phyloP scores from a whole-genome alignment of 2,888 invertebrate genomes.

The Nephrotoma flavescens region DNA sequence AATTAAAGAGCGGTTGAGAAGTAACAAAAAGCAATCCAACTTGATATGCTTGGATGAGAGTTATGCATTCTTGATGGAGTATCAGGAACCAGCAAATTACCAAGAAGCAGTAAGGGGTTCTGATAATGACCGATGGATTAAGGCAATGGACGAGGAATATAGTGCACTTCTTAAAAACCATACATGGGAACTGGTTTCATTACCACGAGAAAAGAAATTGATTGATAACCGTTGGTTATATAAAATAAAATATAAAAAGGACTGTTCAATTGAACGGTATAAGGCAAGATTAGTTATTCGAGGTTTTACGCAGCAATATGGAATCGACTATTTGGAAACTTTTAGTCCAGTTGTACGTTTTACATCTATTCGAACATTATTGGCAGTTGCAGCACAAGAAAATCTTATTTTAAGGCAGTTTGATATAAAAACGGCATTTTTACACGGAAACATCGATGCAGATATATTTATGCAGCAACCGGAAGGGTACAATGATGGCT shows the following conservation, averaged over 20 bases:
- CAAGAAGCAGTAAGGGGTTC: neutral
- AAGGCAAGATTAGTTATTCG: conserved; percentile 13
- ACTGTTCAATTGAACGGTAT: conserved; percentile 6
- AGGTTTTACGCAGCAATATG: conserved; percentile 14
- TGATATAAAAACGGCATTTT: conserved; percentile 12
- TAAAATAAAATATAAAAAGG: conserved; percentile 5
- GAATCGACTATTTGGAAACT: conserved; percentile 15
- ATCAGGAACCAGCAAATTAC: neutral
- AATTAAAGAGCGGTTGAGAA: neutral
- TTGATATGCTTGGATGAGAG: neutral
- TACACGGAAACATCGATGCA: conserved; percentile 9
- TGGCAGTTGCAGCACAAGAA: conserved; percentile 9
- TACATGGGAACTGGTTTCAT: neutral
- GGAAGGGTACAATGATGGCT: conserved; percentile 6
- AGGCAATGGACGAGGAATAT: neutral
- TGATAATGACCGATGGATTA: neutral
- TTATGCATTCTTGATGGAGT: neutral
- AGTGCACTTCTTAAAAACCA: neutral
- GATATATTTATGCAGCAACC: conserved; percentile 12
- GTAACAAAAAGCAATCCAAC: neutral
- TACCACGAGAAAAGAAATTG: neutral
- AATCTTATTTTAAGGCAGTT: conserved; percentile 10
- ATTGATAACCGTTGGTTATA: conserved; percentile 7
- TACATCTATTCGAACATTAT: conserved; percentile 5
- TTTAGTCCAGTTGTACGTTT: conserved; percentile 12